Evolutionary conservation across 2,797 vertebrate genomes (phyloP).

Genomic region (Enteromius thamalakanensis): DNA sequence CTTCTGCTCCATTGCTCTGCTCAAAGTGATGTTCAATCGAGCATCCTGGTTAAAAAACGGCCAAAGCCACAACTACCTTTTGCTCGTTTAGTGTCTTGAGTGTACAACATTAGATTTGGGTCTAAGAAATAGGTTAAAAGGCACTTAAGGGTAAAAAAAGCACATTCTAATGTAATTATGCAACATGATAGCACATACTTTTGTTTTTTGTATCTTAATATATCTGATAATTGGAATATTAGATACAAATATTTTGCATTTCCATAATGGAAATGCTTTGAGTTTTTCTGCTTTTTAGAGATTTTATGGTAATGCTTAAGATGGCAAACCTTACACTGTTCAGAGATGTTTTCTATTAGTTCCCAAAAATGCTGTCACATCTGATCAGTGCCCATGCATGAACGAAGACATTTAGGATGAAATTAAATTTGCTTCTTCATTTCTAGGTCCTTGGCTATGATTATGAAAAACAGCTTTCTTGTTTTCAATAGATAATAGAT

Average conservation of each 20-base stretch:
- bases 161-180: neutral
- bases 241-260: neutral
- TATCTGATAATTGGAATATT: neutral
- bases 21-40: conserved; percentile 75
- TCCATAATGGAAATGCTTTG: neutral
- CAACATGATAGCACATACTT: neutral
- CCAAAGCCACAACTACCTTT: conserved; percentile 64
- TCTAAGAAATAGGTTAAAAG: conserved; percentile 5
- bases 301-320: neutral
- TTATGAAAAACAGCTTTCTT: conserved; percentile 46
- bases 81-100: conserved; percentile 65
- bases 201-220: neutral
- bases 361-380: conserved; percentile 32
- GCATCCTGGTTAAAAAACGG: conserved; percentile 64
- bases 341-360: conserved; percentile 56
- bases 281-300: neutral
- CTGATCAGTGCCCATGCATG: conserved; percentile 15
- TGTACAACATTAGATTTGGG: conserved; percentile 67
- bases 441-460: conserved; percentile 34
- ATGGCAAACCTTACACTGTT: neutral
- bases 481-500: conserved; percentile 59
- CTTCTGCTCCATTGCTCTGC: conserved; percentile 76
- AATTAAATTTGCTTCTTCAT: conserved; percentile 53
- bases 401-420: conserved; percentile 26
- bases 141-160: neutral